These are phyloP conservation scores for Epinephelus fuscoguttatus DNA, from an alignment of 2,113 vertebrate species.

Conservation along the genomic window DNA sequence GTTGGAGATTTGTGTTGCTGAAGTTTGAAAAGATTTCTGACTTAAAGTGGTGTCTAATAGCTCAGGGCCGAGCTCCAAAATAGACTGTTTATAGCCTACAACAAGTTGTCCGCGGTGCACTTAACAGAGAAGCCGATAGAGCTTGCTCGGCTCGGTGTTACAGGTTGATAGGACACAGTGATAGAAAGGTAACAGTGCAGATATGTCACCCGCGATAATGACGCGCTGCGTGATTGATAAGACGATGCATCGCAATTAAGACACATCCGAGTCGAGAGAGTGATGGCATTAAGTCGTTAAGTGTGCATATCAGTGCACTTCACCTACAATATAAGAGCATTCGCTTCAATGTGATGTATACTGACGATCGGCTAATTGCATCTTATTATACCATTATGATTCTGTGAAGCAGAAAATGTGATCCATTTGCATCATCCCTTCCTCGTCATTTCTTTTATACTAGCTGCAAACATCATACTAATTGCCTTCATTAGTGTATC, in stretches of 20 bases:
- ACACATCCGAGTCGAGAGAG: constrained; percentile 38
- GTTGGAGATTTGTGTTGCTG: not conserved
- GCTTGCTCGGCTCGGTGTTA: constrained; percentile 62
- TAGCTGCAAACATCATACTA: constrained; percentile 49
- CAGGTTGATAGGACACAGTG: constrained; percentile 70
- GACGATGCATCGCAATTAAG: constrained; percentile 53
- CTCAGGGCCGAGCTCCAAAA: constrained; percentile 2
- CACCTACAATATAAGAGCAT: constrained; percentile 26
- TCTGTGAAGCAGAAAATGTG: constrained; percentile 63
- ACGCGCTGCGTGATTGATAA: constrained; percentile 39
- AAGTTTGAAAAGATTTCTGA: not conserved
- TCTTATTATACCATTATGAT: constrained; percentile 57
- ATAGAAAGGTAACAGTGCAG: constrained; percentile 28
- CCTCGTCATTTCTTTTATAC: constrained; percentile 29
- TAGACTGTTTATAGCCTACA: constrained; percentile 27
- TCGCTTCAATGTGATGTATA: constrained; percentile 26
- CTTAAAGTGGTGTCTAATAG: constrained; percentile 6
- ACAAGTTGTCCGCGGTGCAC: constrained; percentile 64
- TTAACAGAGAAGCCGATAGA: constrained; percentile 23
- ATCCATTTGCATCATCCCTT: constrained; percentile 48
- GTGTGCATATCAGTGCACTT: constrained; percentile 50
- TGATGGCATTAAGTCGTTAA: constrained; percentile 63
- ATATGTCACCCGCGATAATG: constrained; percentile 36
- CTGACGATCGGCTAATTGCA: constrained; percentile 64
- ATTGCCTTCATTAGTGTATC: constrained; percentile 55